Conservation (phyloP, 1,140 invertebrate species). For the Drosophila biarmipes region DNA sequence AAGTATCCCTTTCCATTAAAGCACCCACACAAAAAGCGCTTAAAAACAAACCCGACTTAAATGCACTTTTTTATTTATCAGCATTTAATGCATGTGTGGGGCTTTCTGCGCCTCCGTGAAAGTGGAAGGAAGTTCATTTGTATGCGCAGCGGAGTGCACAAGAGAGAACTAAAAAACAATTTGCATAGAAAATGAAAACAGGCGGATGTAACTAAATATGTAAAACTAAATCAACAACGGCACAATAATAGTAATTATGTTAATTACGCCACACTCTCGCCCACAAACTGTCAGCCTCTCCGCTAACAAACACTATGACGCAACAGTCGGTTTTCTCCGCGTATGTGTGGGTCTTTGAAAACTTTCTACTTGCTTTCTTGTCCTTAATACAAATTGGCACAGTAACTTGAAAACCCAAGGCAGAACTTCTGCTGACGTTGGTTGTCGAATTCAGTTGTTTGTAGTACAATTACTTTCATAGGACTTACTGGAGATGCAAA, state of each 20-base stretch:
- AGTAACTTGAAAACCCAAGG: conserved; percentile 56
- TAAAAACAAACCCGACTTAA: conserved; percentile 18
- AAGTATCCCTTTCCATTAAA: conserved; percentile 18
- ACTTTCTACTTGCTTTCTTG: conserved; percentile 48
- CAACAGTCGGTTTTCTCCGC: conserved; percentile 43
- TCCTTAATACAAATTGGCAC: conserved; percentile 62
- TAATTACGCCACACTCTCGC: conserved; percentile 59
- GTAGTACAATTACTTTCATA: neutral
- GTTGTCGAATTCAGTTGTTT: neutral
- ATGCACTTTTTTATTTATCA: conserved; percentile 24
- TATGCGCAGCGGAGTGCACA: conserved; percentile 25
- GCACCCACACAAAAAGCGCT: conserved; percentile 12
- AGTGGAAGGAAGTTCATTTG: conserved; percentile 29
- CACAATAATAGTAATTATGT: conserved; percentile 81
- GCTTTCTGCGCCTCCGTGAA: neutral
- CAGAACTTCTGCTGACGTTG: conserved; percentile 11
- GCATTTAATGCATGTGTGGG: conserved; percentile 6
- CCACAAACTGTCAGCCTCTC: conserved; percentile 10
- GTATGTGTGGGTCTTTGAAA: conserved; percentile 20
- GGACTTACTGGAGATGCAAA: neutral
- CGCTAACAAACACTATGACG: conserved; percentile 43
- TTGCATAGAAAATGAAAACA: conserved; percentile 68
- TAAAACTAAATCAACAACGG: conserved; percentile 76
- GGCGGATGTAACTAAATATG: conserved; percentile 58
- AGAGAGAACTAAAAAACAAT: conserved; percentile 66